Conservation (phyloP, 2,113 vertebrate genomes). For the Mungos mungo region DNA sequence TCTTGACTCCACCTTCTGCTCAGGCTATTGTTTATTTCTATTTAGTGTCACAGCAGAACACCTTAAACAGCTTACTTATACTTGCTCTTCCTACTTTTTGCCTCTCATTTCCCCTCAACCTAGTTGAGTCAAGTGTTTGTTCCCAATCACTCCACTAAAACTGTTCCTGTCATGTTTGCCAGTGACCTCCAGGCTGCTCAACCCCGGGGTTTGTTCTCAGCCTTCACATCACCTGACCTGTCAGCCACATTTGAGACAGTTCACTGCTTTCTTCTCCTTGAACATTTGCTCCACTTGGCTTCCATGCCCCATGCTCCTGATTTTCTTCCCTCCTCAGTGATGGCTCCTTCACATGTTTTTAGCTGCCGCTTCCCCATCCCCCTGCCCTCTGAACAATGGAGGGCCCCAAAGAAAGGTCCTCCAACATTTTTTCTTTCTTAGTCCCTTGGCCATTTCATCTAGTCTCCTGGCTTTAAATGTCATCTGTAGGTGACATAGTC, state of each 20-base stretch:
- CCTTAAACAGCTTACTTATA: neutral
- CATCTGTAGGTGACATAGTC: neutral
- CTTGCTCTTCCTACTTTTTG: neutral
- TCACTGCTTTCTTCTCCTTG: neutral
- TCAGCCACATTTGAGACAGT: neutral
- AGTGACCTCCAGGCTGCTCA: neutral
- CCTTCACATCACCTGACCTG: neutral
- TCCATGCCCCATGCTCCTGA: neutral
- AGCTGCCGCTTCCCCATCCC: neutral
- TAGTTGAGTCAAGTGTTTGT: neutral
- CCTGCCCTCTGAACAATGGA: neutral
- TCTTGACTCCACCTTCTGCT: neutral
- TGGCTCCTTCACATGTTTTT: neutral
- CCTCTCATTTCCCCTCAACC: neutral
- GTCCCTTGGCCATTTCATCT: neutral
- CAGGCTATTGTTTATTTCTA: neutral
- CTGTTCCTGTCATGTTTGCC: neutral
- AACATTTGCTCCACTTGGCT: neutral
- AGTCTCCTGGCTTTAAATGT: neutral
- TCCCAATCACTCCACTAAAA: neutral
- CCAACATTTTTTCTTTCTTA: neutral
- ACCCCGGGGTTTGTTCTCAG: neutral
- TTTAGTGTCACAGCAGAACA: neutral
- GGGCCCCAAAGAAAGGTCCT: neutral
- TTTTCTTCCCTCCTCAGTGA: neutral